Evolutionary conservation across 1,140 invertebrate genomes (phyloP), one percentile per base, ranked within the genome.

Genomic region (Potamilus streckersoni): DNA sequence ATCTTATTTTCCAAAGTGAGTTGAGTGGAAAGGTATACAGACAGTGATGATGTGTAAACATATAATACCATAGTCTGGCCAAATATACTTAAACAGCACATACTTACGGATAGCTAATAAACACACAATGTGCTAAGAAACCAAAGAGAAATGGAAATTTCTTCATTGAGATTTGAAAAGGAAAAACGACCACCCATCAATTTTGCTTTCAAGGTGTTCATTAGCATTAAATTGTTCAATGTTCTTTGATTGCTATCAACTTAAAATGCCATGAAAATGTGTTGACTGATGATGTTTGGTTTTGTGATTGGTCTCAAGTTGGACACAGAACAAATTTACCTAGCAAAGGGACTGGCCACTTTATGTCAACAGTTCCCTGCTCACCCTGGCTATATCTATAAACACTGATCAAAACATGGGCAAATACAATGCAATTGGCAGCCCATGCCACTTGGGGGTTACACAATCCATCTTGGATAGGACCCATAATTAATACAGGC

Each of bases 271-370:
- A 72, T 72, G 73, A 77, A 69, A 67, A 66, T 49, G 23, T 72
- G 75, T 77, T 77, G 69, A 72, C 70, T 60, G 68, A 72, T 31
- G 31, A 61, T 77, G 75, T 77, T 77, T 77, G 75, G 61, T 56
- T 77, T 72, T 77, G 68, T 62, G 75, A 77, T 73, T 77, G 69
- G 72, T 77, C 75, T 72, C 75, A 73, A 73, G 56, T 72, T 59
- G 55, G 73, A 77, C 62, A 60, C 56, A 68, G 69, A 67, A 71
- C 69, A 77, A 77, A 77, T 77, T 77, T 77, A 55, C 70, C 67
- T 60, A 72, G 70, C 57, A n/a, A 62, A 77, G 73, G 13, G 57
- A 71, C 72, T 77, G 69, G 75, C 59, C 75, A 72, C 72, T 73
- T 68, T 68, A 72, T 38, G 61, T 69, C 64, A 67, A 77, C 75